phyloP scores from a whole-genome alignment of 2,113 vertebrate species.

The Eulemur rufifrons region DNA sequence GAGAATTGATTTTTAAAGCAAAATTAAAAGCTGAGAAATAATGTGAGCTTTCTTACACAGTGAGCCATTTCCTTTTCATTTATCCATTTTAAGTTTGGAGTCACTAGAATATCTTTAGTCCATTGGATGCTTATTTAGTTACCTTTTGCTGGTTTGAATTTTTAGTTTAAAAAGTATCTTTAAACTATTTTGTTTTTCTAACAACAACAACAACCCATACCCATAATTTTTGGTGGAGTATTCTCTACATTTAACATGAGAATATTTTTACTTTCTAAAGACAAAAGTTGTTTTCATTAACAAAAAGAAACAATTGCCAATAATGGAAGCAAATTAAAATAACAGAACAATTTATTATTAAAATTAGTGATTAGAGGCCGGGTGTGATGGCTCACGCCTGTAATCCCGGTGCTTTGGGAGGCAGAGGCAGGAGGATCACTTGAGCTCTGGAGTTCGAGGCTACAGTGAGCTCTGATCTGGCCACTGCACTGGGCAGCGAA shows the following conservation, averaged over 20 bases:
- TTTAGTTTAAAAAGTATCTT: conserved; percentile 32
- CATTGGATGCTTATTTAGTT: background rate
- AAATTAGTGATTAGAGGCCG: background rate
- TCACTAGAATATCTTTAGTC: background rate
- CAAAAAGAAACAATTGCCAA: background rate
- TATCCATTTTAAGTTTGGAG: background rate
- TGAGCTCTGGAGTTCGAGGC: too few relatives aligned
- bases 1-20: conserved; percentile 29
- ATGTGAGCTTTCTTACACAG: background rate
- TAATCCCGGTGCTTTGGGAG: too few relatives aligned
- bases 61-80: background rate
- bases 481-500: too few relatives aligned
- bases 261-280: conserved; percentile 44
- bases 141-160: conserved; percentile 10
- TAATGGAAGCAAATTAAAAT: background rate
- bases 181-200: conserved; percentile 27
- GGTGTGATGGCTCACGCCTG: too few relatives aligned
- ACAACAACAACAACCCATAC: background rate
- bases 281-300: conserved; percentile 9
- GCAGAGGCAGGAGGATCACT: too few relatives aligned
- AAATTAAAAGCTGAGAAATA: conserved; percentile 31
- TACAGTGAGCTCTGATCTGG: too few relatives aligned
- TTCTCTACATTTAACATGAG: conserved; percentile 6
- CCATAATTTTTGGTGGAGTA: background rate
- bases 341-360: conserved; percentile 13